Conservation (phyloP, 1,140 invertebrate species). For the Rhagoletis zephyria region DNA sequence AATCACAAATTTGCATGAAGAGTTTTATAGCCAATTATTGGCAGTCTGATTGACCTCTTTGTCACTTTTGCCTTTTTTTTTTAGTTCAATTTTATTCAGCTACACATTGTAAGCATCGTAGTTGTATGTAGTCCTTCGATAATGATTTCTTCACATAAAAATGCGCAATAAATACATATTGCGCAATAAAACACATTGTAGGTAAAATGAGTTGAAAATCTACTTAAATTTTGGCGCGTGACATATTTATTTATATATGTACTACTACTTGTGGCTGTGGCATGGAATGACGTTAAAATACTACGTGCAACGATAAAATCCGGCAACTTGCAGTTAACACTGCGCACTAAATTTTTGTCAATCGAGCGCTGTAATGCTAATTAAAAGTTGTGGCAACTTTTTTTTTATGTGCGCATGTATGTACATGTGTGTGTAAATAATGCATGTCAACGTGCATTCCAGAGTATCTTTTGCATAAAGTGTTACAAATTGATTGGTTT, state of each 20-base stretch:
- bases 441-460: neutral
- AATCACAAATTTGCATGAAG: neutral
- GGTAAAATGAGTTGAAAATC: neutral
- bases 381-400: neutral
- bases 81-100: neutral
- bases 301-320: constrained; percentile 14
- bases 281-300: neutral
- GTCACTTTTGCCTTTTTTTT: neutral
- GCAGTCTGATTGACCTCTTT: constrained; percentile 22
- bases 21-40: neutral
- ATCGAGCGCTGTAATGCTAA: constrained; percentile 11
- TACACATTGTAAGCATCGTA: neutral
- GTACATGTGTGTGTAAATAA: neutral
- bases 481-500: constrained; percentile 21
- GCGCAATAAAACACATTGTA: neutral
- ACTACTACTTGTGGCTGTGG: neutral
- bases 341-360: neutral
- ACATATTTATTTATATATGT: neutral
- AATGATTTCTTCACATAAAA: neutral
- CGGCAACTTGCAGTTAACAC: neutral
- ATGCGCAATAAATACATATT: neutral
- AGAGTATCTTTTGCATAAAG: neutral
- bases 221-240: constrained; percentile 15
- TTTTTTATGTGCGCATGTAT: neutral
- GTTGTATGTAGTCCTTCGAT: constrained; percentile 28